Percentiles rank a stretch among this genome's conserved stretches.
Conservation (phyloP, 2,888 invertebrate species). For the Cheilosia pagana region DNA sequence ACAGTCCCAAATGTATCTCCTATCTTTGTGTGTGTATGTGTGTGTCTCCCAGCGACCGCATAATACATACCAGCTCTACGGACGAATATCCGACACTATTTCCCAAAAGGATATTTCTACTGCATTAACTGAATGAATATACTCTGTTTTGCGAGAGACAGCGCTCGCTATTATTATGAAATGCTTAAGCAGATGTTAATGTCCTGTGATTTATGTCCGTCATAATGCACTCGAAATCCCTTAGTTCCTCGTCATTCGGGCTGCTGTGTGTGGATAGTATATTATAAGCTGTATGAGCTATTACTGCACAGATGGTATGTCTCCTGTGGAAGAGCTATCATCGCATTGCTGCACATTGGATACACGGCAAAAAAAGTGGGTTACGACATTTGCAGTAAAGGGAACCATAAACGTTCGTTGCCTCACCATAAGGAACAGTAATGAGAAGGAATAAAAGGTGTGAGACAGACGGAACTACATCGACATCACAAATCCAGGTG, state of each 20-base stretch:
- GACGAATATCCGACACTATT: conserved; percentile 32
- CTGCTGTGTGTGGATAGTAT: neutral
- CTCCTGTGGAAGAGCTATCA: conserved; percentile 39
- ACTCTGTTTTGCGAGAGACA: conserved; percentile 15
- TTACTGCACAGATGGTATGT: conserved; percentile 51
- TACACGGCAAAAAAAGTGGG: conserved; percentile 23
- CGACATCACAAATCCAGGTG: no score
- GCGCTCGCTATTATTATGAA: conserved; percentile 76
- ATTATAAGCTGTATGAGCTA: conserved; percentile 36
- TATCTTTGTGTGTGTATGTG: neutral
- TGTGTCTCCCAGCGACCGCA: conserved; percentile 16
- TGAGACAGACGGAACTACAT: neutral
- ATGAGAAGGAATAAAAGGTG: conserved; percentile 20
- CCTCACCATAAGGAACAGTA: neutral
- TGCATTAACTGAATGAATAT: conserved; percentile 58
- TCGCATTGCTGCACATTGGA: conserved; percentile 37
- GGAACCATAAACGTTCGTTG: neutral
- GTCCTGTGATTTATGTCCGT: conserved; percentile 80
- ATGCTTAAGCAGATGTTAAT: conserved; percentile 82
- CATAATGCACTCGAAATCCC: conserved; percentile 65
- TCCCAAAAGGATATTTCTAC: conserved; percentile 62
- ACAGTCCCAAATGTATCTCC: neutral
- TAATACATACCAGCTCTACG: conserved; percentile 22
- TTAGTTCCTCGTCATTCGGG: conserved; percentile 17
- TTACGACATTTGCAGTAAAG: conserved; percentile 3